Base-by-base conservation (phyloP, 2,797 vertebrate genomes). In the Microctenopoma lineatum region DNA sequence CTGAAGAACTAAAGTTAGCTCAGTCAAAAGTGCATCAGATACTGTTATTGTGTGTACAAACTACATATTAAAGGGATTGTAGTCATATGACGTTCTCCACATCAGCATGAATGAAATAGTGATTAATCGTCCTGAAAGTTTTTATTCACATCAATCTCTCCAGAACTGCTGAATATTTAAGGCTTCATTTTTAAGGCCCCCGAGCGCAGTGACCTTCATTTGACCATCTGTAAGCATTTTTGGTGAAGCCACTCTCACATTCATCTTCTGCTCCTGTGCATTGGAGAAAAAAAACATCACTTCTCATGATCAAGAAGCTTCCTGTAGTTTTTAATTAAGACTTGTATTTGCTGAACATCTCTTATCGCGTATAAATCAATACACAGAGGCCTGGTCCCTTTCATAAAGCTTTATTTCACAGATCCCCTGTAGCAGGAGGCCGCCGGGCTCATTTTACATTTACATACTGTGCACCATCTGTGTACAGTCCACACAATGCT, bases 401-500 rank as follows among this genome's bases (percentile, higher is more conserved):
- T 94, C 75, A 90, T 92, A 92, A 93, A 94, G 87, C 90, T 95
- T 94, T 94, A 94, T 94, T 94, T 90, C 89, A 93, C 93, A 92
- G 86, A 87, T 89, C 82, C 77, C 84, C 87, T 79, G 84, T 82
- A 75, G 75, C 85, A 85, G 82, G 86, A 86, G 83, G 83, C 77
- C 86, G 92, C 93, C 95, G 94, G 88, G 81, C 95, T 95, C 95
- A 73, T 86, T 94, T 96, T 92, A 92, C 97, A 96, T 96, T 96
- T 96, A 98, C 95, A 97, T 93, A 7, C 29, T 32, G 29, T 32
- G 94, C 92, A 92, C 92, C 90, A 92, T 93, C 93, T 92, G 92
- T 92, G 92, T 90, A 92, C 93, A 83, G 86, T 91, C 81, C 82
- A 80, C 65, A 59, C 77, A 12, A 75, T 64, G 80, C 89, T 76